phyloP scores from a whole-genome alignment of 2,113 vertebrate species.

The Procavia capensis region DNA sequence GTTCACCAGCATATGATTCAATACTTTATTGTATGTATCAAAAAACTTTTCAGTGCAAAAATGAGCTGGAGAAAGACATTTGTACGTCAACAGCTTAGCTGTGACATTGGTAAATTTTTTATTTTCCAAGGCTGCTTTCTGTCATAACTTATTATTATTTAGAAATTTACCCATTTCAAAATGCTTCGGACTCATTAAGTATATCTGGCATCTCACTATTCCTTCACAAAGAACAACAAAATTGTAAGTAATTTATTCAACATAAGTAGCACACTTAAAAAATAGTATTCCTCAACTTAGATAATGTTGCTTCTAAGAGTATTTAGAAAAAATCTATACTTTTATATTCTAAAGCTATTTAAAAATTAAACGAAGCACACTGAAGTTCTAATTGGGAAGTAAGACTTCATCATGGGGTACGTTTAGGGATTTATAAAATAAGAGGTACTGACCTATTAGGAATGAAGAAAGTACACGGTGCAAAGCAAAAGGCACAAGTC shows the following conservation, averaged over 20 bases:
- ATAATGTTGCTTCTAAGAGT: not conserved
- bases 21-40: conserved; percentile 14
- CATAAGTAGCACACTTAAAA: conserved; percentile 13
- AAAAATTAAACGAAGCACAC: conserved; percentile 5
- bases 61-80: not conserved
- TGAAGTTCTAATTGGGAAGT: not conserved
- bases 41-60: not conserved
- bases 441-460: not conserved
- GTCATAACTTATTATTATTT: not conserved
- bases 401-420: not conserved
- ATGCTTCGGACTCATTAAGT: conserved; percentile 38
- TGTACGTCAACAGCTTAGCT: not conserved
- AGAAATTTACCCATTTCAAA: conserved; percentile 39
- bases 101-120: not conserved
- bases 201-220: not conserved
- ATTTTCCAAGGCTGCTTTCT: conserved; percentile 5
- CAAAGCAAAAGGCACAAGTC: not conserved
- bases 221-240: conserved; percentile 41
- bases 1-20: not conserved
- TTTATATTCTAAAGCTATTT: conserved; percentile 20
- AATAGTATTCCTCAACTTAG: conserved; percentile 1
- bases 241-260: not conserved
- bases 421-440: not conserved
- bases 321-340: not conserved
- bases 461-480: conserved; percentile 14